Evolutionary conservation across 2,113 vertebrate genomes (phyloP).

Genomic region (Gorilla gorilla): DNA sequence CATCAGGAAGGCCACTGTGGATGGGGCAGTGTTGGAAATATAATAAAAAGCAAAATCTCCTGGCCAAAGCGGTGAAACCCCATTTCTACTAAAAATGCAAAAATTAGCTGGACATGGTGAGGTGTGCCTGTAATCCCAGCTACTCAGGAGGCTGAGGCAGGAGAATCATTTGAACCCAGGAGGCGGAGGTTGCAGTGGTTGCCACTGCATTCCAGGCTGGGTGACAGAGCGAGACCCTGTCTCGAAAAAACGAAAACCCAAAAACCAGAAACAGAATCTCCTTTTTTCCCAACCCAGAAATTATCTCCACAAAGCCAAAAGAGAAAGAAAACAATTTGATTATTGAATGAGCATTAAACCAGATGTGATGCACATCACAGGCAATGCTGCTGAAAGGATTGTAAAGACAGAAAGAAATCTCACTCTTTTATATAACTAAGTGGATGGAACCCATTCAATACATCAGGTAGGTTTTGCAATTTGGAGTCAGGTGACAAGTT

Average conservation of each 20-base stretch:
- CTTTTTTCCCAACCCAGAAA: background rate
- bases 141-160: no score
- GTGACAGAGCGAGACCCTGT: no score
- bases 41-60: no score
- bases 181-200: no score
- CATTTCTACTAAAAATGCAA: no score
- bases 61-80: no score
- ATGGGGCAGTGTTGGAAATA: background rate
- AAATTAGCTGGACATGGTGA: no score
- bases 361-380: background rate
- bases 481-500: background rate
- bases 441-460: background rate
- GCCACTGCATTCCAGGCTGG: no score
- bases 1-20: background rate
- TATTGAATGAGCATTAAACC: background rate
- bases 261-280: background rate
- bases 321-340: background rate
- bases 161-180: no score
- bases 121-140: no score
- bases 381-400: background rate
- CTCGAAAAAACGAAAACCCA: no score
- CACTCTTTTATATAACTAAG: background rate
- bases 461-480: background rate
- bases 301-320: background rate
- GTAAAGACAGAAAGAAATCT: background rate